Conservation (phyloP, 2,113 vertebrate genomes). For the Esox niger region DNA sequence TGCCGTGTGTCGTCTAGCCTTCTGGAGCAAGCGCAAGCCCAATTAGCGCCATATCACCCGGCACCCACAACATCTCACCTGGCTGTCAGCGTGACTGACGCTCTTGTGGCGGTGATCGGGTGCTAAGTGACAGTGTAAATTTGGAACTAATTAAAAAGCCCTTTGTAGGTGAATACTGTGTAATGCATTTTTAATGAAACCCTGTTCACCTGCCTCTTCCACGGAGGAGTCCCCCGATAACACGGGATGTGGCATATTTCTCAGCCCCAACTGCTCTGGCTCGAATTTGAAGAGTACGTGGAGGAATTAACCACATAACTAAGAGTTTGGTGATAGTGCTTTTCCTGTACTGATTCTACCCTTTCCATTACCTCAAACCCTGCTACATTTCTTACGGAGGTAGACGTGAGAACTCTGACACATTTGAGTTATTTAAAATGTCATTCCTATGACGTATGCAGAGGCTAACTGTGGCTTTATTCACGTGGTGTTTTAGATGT, state of each 20-base stretch:
- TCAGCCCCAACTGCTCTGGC: background rate
- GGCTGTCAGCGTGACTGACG: background rate
- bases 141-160: slow-evolving; percentile 43
- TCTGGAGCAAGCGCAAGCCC: background rate
- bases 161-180: slow-evolving; percentile 23
- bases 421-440: slow-evolving; percentile 22
- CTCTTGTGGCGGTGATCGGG: slow-evolving; percentile 5
- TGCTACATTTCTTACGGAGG: slow-evolving; percentile 12
- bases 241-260: slow-evolving; percentile 1
- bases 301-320: slow-evolving; percentile 7
- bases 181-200: slow-evolving; percentile 56
- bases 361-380: background rate
- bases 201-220: slow-evolving; percentile 23
- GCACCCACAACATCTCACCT: background rate
- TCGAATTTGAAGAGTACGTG: slow-evolving; percentile 23
- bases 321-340: background rate
- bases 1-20: background rate
- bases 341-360: background rate
- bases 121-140: slow-evolving; percentile 36
- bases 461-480: slow-evolving; percentile 9
- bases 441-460: slow-evolving; percentile 12
- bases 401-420: background rate
- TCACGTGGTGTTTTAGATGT: background rate
- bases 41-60: slow-evolving; percentile 22
- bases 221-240: slow-evolving; percentile 12